These are phyloP conservation scores for Drosophila nannoptera DNA, from an alignment of 1,140 invertebrate genomes.

Conservation along the genomic window DNA sequence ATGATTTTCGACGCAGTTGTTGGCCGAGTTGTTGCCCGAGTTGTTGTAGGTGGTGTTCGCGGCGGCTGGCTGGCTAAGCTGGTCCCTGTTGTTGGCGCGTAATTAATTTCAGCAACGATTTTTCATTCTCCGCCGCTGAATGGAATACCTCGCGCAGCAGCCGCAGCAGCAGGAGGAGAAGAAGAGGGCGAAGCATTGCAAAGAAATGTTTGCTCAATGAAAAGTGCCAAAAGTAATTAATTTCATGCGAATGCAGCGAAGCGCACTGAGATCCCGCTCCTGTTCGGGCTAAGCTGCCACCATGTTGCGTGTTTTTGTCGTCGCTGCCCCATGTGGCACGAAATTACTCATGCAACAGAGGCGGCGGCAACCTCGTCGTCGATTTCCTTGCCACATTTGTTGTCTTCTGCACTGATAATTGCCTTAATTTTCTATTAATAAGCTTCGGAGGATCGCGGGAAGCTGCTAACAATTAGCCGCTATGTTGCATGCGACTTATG, in stretches of 20 bases:
- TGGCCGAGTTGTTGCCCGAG: neutral
- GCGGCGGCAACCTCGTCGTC: slow-evolving; percentile 36
- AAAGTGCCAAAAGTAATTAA: slow-evolving; percentile 78
- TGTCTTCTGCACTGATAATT: slow-evolving; percentile 63
- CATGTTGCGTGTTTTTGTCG: slow-evolving; percentile 59
- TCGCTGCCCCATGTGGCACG: slow-evolving; percentile 56
- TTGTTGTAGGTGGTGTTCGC: slow-evolving; percentile 9
- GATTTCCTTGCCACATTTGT: slow-evolving; percentile 68
- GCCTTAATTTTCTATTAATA: slow-evolving; percentile 78
- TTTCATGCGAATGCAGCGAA: slow-evolving; percentile 75
- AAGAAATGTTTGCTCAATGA: slow-evolving; percentile 76
- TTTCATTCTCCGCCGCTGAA: slow-evolving; percentile 66
- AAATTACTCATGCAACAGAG: slow-evolving; percentile 62
- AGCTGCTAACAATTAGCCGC: slow-evolving; percentile 77
- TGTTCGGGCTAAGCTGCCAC: slow-evolving; percentile 29
- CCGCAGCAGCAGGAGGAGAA: neutral
- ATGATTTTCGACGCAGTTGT: slow-evolving; percentile 41
- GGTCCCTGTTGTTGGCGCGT: slow-evolving; percentile 58
- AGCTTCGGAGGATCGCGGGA: slow-evolving; percentile 51
- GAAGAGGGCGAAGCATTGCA: slow-evolving; percentile 15
- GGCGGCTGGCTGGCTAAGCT: slow-evolving; percentile 20
- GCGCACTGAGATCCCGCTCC: slow-evolving; percentile 44
- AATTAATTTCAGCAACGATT: slow-evolving; percentile 76
- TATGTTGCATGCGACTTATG: slow-evolving; percentile 73
- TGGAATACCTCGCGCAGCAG: slow-evolving; percentile 48